Evolutionary conservation across 2,797 vertebrate genomes (phyloP), one percentile per base, ranked within the genome.

Genomic region (Amblyraja radiata): DNA sequence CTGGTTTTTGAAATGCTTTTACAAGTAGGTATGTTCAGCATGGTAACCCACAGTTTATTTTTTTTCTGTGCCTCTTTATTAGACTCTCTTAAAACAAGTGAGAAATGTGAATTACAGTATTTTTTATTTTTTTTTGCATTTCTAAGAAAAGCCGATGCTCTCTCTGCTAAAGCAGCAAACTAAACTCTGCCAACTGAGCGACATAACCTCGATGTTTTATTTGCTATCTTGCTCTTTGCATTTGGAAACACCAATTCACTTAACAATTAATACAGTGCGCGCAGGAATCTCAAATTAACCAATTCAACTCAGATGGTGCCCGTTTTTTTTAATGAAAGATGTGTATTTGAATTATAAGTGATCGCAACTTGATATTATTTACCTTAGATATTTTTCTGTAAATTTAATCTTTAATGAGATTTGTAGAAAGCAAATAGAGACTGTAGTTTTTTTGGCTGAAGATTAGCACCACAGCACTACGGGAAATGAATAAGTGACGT

Each of bases 1-100:
- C 79, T 96, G 25, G 94, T 94, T 94, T 54, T 71, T 76, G 68
- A 74, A 92, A 92, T 92, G 39, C 90, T 92, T 95, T 95, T 94
- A 94, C 95, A 95, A 95, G 96, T 95, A 96, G 95, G 95, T 95
- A 96, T 96, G 96, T 96, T 97, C 96, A 96, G 93, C 95, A 95
- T 95, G 96, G 97, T 97, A 97, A 97, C 97, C 97, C 96, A 95
- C 61, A 36, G 63, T 21, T 68, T 88, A 36, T 84, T 68, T 88
- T 68, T 88, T 83, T 61, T 32, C n/a, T 36, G 16, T 18, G 63
- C 7, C n/a, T 68, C 65, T 68, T 88, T 88, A 88, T 68, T 36
- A n/a, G n/a, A 88, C n/a, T 7, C 8, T 21, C 97, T 97, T 97
- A 96, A 96, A 54, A 54, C 46, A 96, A 96, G 96, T 96, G 97